A percentile compares a stretch with the other conserved stretches of the same genome.
Evolutionary conservation across 2,113 vertebrate genomes (phyloP).

Genomic region (Triplophysa siluroides): DNA sequence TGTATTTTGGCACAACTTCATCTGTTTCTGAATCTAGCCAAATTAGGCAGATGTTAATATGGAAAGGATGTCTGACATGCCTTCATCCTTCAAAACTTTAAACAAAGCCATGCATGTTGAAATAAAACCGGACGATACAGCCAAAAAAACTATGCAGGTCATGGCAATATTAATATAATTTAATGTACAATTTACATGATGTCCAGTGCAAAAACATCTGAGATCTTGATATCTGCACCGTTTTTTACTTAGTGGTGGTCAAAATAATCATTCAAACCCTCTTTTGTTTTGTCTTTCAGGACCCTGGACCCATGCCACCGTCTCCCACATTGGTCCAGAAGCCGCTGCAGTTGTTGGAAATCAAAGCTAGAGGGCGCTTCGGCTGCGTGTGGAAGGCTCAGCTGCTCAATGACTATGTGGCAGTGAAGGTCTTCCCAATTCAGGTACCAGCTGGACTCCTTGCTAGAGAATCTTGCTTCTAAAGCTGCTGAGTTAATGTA

Average conservation of each 20-base stretch:
- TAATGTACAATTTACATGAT: too few species aligned
- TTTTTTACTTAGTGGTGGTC: background rate
- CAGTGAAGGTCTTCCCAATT: constrained; percentile 97
- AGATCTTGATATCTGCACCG: background rate
- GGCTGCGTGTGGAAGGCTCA: constrained; percentile 99
- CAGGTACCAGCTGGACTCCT: constrained; percentile 76
- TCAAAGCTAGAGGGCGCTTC: constrained; percentile 96
- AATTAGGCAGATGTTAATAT: too few species aligned
- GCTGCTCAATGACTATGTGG: constrained; percentile 91
- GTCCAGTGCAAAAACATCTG: too few species aligned
- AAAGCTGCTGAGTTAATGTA: constrained; percentile 39
- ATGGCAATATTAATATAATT: too few species aligned
- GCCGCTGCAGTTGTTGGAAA: constrained; percentile 91
- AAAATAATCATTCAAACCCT: background rate
- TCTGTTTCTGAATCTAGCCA: too few species aligned
- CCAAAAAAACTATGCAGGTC: too few species aligned
- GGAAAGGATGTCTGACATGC: too few species aligned
- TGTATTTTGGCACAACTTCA: too few species aligned
- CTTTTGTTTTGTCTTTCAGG: constrained; percentile 69
- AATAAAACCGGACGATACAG: too few species aligned
- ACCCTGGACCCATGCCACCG: constrained; percentile 90
- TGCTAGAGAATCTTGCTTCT: constrained; percentile 10
- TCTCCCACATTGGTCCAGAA: constrained; percentile 91
- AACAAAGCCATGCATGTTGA: too few species aligned
- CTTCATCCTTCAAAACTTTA: too few species aligned